Percentiles rank a stretch among this genome's conserved stretches.
Conservation (phyloP, 2,797 vertebrate species). For the Zonotrichia albicollis region DNA sequence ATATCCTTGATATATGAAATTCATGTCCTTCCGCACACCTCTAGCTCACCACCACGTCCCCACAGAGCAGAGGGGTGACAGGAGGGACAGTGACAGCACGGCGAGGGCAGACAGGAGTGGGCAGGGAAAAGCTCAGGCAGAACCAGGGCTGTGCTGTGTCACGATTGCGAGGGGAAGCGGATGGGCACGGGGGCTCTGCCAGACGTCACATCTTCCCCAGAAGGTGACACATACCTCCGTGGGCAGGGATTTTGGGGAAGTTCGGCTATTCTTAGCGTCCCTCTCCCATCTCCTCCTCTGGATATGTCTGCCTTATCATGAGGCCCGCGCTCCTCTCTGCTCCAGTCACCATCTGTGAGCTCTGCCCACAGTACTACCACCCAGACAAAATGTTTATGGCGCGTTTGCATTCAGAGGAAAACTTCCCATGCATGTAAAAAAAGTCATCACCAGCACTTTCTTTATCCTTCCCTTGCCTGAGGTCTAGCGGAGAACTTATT, state of each 20-base stretch:
- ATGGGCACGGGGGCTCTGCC: not conserved
- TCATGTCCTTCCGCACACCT: not conserved
- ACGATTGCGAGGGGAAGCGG: not conserved
- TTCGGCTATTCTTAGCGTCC: not conserved
- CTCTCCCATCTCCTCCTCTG: conserved; percentile 7
- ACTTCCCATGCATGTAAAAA: not conserved
- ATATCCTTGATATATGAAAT: not conserved
- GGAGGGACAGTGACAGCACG: accelerated
- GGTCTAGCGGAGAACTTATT: not conserved
- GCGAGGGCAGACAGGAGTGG: not conserved
- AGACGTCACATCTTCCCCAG: not conserved
- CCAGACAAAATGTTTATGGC: conserved; percentile 2
- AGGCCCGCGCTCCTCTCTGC: not conserved
- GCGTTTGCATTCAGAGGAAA: not conserved
- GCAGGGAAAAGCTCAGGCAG: not conserved
- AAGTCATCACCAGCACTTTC: not conserved
- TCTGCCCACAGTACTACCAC: not conserved
- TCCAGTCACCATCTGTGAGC: conserved; percentile 32
- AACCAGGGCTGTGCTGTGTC: not conserved
- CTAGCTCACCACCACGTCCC: not conserved
- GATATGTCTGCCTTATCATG: not conserved
- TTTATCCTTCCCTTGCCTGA: not conserved
- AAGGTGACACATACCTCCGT: conserved; percentile 21
- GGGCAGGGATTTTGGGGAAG: conserved; percentile 52
- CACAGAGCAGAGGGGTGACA: not conserved